phyloP scores from a whole-genome alignment of 2,888 invertebrate species.

The Pecten maximus region DNA sequence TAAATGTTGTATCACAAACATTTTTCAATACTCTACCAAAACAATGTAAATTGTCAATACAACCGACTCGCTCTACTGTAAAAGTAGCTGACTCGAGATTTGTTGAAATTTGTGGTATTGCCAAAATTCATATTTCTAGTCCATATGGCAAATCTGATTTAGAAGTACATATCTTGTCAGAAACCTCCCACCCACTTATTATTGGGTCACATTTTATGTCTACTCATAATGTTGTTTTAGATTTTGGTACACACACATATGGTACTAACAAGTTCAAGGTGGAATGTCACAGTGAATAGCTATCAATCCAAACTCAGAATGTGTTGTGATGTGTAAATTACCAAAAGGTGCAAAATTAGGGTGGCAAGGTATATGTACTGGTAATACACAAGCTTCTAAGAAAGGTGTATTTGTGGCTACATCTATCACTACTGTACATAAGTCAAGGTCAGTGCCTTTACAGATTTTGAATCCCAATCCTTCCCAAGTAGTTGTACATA shows the following conservation, averaged over 20 bases:
- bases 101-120: conserved; percentile 47
- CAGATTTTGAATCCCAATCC: conserved; percentile 52
- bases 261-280: conserved; percentile 43
- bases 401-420: conserved; percentile 51
- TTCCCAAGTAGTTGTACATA: conserved; percentile 36
- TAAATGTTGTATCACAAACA: conserved; percentile 45
- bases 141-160: neutral
- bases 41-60: neutral
- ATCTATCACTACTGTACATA: conserved; percentile 39
- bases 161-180: conserved; percentile 47
- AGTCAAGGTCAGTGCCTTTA: conserved; percentile 38
- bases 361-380: conserved; percentile 50
- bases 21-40: conserved; percentile 44
- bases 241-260: conserved; percentile 40
- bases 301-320: conserved; percentile 47
- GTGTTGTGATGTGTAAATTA: conserved; percentile 45
- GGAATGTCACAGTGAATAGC: neutral
- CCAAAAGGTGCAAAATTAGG: conserved; percentile 41
- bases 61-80: conserved; percentile 9
- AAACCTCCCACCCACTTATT: conserved; percentile 51
- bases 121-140: conserved; percentile 34
- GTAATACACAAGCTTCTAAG: conserved; percentile 40
- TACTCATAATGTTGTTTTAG: conserved; percentile 37
- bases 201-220: conserved; percentile 50
- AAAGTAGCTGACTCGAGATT: conserved; percentile 46